These are phyloP conservation scores for Pycnonotus jocosus DNA, from an alignment of 2,113 vertebrate genomes.

Conservation along the genomic window DNA sequence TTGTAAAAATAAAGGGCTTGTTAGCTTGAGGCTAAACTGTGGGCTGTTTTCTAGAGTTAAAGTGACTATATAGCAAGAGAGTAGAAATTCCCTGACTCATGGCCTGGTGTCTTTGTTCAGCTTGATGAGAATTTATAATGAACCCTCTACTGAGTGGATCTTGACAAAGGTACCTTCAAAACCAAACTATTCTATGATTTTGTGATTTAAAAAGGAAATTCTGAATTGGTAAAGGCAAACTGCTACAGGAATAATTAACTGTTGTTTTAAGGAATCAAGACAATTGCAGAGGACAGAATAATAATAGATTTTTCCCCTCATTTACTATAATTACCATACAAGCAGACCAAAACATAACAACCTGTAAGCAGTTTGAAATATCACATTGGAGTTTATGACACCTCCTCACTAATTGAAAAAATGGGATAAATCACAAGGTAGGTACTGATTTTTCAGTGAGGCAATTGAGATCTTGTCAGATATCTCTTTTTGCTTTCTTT, in stretches of 20 bases:
- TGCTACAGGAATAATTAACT: background rate
- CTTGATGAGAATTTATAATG: background rate
- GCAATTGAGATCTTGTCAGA: background rate
- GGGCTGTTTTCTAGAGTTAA: background rate
- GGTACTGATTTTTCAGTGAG: background rate
- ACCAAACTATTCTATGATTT: background rate
- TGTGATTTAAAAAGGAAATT: background rate
- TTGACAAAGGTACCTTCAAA: background rate
- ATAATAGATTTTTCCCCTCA: fast-evolving
- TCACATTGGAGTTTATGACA: background rate
- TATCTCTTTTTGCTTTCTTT: background rate
- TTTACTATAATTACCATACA: background rate
- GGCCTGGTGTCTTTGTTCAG: background rate
- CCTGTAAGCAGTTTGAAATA: background rate
- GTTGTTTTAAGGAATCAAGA: background rate
- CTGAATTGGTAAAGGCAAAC: background rate
- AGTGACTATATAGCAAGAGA: fast-evolving
- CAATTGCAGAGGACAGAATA: background rate
- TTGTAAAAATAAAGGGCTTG: background rate
- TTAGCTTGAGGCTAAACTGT: background rate
- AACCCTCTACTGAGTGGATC: background rate
- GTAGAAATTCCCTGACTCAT: background rate
- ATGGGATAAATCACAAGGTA: background rate
- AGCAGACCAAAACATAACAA: background rate
- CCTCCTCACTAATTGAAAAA: background rate